Conservation (phyloP, 2,888 invertebrate species). For the Hyposoter dolosus region DNA sequence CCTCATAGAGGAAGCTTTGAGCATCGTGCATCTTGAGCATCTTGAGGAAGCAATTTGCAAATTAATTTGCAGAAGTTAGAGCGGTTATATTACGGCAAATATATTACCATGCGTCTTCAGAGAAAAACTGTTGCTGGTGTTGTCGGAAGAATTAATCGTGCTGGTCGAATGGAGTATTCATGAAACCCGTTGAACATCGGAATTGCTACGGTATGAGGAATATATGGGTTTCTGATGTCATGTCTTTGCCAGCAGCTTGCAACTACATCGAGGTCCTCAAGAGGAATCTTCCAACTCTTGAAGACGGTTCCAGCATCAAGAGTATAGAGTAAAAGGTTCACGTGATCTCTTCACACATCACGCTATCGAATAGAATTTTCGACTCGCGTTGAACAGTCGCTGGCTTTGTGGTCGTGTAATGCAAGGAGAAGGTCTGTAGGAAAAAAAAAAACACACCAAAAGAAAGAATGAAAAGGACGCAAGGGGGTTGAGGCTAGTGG, state of each 20-base stretch:
- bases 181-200: slow-evolving; percentile 13
- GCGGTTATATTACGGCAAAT: no score
- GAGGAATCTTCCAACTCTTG: slow-evolving; percentile 7
- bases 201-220: neutral
- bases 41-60: no score
- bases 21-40: no score
- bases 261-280: neutral
- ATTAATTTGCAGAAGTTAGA: no score
- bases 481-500: slow-evolving; percentile 61
- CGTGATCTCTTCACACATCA: neutral
- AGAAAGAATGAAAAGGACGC: slow-evolving; percentile 27
- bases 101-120: no score
- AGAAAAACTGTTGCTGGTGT: no score
- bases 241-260: slow-evolving; percentile 33
- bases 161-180: slow-evolving; percentile 34
- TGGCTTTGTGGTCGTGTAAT: neutral
- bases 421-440: neutral
- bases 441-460: slow-evolving; percentile 8
- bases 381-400: slow-evolving; percentile 1
- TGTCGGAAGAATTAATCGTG: slow-evolving; percentile 9
- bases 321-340: neutral
- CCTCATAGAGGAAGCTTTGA: no score
- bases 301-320: neutral
- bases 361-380: slow-evolving; percentile 42
- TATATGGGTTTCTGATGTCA: slow-evolving; percentile 15